Percentiles rank a stretch among this genome's conserved stretches.
Evolutionary conservation across 1,140 invertebrate species (phyloP).

Genomic region (Melanaphis sacchari): DNA sequence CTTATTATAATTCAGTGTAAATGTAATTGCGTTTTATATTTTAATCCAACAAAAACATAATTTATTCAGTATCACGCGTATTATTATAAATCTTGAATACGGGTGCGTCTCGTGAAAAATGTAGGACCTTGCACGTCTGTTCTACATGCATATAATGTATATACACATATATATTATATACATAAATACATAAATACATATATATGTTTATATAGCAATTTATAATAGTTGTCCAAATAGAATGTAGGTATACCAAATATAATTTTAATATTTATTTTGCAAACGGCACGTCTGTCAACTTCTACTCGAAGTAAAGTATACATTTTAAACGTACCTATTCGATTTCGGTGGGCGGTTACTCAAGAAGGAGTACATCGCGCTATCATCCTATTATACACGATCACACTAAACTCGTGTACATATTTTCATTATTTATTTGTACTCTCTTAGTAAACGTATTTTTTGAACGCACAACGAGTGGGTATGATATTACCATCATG

Average conservation of each 20-base stretch:
- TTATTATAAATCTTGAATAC: constrained; percentile 17
- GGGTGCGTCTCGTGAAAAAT: neutral
- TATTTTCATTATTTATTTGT: neutral
- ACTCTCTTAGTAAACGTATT: neutral
- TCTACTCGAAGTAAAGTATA: neutral
- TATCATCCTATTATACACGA: neutral
- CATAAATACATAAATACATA: no score
- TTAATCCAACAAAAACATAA: neutral
- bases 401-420: neutral
- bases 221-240: constrained; percentile 1
- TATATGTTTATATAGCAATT: neutral
- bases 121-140: neutral
- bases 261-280: constrained; percentile 17
- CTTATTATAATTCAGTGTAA: neutral
- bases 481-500: neutral
- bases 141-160: neutral
- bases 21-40: constrained; percentile 2
- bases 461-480: neutral
- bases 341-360: neutral
- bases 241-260: neutral
- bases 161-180: no score
- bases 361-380: neutral
- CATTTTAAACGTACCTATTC: neutral
- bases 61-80: neutral
- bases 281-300: neutral